Conservation (phyloP, 2,113 vertebrate species). For the Forbesichthys agassizii region DNA sequence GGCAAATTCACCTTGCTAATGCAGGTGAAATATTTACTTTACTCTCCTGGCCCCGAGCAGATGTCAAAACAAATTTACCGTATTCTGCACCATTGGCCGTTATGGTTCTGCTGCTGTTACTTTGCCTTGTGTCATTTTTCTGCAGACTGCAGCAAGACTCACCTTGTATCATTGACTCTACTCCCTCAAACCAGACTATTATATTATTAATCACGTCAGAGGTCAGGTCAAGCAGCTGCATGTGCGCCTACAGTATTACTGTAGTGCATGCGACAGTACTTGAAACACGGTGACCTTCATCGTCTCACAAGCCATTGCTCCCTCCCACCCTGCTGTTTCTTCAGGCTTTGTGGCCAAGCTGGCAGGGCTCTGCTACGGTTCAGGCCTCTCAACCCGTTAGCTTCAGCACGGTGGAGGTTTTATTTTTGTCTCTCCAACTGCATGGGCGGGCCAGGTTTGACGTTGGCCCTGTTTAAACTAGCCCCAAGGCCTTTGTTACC, state of each 20-base stretch:
- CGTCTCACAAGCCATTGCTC: slow-evolving; percentile 33
- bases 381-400: slow-evolving; percentile 30
- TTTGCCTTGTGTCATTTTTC: no score
- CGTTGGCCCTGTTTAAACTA: slow-evolving; percentile 5
- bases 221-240: neutral
- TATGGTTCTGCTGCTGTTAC: no score
- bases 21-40: no score
- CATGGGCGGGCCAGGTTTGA: slow-evolving; percentile 21
- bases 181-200: no score
- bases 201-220: neutral
- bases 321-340: slow-evolving; percentile 24
- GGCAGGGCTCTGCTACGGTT: slow-evolving; percentile 9
- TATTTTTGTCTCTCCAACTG: slow-evolving; percentile 26
- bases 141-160: no score
- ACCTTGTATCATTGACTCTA: no score
- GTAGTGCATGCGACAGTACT: neutral
- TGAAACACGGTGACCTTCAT: slow-evolving; percentile 43
- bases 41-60: no score
- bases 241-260: neutral
- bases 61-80: no score
- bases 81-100: no score
- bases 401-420: slow-evolving; percentile 30
- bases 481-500: slow-evolving; percentile 8
- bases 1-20: no score
- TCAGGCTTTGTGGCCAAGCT: slow-evolving; percentile 6